These are phyloP conservation scores for Staurois parvus DNA, from an alignment of 2,797 vertebrate genomes.

Conservation along the genomic window DNA sequence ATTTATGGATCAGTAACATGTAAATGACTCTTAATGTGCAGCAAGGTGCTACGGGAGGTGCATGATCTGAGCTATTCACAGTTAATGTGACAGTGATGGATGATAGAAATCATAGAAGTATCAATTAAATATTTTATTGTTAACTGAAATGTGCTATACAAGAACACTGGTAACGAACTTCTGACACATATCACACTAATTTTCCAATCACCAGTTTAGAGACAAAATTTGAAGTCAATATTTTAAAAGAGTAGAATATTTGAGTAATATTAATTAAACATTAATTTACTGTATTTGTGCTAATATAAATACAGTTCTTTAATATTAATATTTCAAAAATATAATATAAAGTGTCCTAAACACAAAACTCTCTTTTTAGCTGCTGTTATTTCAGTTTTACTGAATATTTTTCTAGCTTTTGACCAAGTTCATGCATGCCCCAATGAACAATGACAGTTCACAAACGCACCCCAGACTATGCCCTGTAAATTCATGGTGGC, in stretches of 20 bases:
- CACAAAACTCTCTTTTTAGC: not conserved
- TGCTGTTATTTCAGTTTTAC: not conserved
- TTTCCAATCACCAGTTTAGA: conserved; percentile 33
- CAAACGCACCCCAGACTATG: not conserved
- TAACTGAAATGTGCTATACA: conserved; percentile 44
- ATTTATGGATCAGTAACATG: conserved; percentile 53
- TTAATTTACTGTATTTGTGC: not conserved
- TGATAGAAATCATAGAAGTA: conserved; percentile 54
- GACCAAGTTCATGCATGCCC: not conserved
- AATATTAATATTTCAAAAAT: no score
- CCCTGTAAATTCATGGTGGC: not conserved
- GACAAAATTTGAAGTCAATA: not conserved
- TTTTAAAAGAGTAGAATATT: not conserved
- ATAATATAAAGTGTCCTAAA: not conserved
- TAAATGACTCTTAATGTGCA: conserved; percentile 49
- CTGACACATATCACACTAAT: conserved; percentile 21
- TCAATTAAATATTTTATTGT: conserved; percentile 59
- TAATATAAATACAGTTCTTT: no score
- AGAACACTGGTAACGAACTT: conserved; percentile 23
- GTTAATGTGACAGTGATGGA: conserved; percentile 58
- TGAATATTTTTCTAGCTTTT: not conserved
- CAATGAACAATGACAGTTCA: not conserved
- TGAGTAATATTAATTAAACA: conserved; percentile 10
- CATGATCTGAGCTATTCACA: conserved; percentile 37
- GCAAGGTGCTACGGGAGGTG: conserved; percentile 33